Evolutionary conservation across 2,113 vertebrate genomes (phyloP), one percentile per base, ranked within the genome.

Genomic region (Chaetorhynchus papuensis): DNA sequence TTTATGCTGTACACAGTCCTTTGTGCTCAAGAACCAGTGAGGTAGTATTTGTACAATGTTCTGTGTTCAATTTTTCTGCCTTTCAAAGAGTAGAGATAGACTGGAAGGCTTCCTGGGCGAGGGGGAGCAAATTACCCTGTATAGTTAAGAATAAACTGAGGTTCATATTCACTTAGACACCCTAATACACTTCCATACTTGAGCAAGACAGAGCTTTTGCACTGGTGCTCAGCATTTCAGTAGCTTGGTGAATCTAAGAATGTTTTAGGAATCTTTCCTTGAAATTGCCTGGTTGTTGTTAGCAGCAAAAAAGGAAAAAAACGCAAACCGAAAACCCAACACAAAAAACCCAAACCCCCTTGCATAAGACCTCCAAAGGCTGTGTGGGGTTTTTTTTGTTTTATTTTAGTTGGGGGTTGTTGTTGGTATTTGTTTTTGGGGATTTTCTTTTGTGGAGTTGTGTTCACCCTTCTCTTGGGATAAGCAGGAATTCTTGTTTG

Each of bases 261-360:
- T 2, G 0, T 3, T 44, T 13, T 44, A 31, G 0, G 0, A 49
- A 18, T 65, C 15, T 28, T 10, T 12, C 17, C 15, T 71, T 78
- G 33, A 27, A 41, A 37, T n/a, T 77, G 6, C 41, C 9, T 28
- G 50, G 11, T 69, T 76, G 17, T 13, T 54, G 3, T 31, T 15
- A 72, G 22, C 15, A 27, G 28, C 2, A 70, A 70, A 77, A 47
- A 37, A 7, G 4, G 7, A 21, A 71, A 33, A 9, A 13, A 5
- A 13, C 22, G 1, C 31, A 61, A 59, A 15, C 5, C 6, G 2
- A 15, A 57, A 70, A 70, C 6, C 7, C 17, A 42, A 15, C 13
- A 28, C 42, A 57, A 57, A 66, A 50, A 9, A 0, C 26, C 4
- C 6, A 31, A 31, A 13, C 2, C 6, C 12, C 8, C 3, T 16